Base-by-base conservation (phyloP, 2,113 vertebrate species). In the Sialia sialis region DNA sequence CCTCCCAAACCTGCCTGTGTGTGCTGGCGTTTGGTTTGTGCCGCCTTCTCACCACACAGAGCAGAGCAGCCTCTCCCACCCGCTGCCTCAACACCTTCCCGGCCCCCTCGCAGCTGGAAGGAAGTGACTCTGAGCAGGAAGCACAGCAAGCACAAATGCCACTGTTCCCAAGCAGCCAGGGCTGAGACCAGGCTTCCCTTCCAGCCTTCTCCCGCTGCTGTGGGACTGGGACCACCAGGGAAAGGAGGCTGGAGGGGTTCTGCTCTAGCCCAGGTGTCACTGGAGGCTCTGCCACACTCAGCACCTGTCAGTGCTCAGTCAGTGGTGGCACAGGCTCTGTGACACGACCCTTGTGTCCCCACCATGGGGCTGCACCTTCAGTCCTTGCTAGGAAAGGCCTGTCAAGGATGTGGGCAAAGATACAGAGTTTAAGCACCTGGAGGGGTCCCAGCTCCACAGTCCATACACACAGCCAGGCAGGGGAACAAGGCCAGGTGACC, bases 251-350 rank as follows among this genome's bases (percentile, higher is more conserved):
- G 63, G 21, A 69, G 73, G 8, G 41, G 2, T 13, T n/a, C 34
- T 22, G 29, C 54, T 36, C 0, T 1, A 41, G 32, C 22, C 36
- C 44, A 12, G 43, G 7, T 32, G 34, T 21, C 60, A 17, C 30
- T 21, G 72, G 43, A 36, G 72, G 83, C 44, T 68, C 14, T 76
- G 83, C 38, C 72, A 12, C 0, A 1, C 38, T 81, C 59, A 32
- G 66, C 29, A n/a, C 11, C 91, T 54, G 67, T 1, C 4, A n/a
- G 16, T 8, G n/a, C 43, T 32, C 69, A 39, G 4, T 1, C 74
- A n/a, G 44, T 0, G 7, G 16, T 13, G 64, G 10, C 0, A 0
- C 3, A 32, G 66, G 67, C 26, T 70, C 55, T 0, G 2, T 36
- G n/a, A 43, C 60, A 34, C 0, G 1, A 20, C 41, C 51, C 60